Evolutionary conservation across 2,888 invertebrate genomes (phyloP).

Genomic region (Mythimna pallens): DNA sequence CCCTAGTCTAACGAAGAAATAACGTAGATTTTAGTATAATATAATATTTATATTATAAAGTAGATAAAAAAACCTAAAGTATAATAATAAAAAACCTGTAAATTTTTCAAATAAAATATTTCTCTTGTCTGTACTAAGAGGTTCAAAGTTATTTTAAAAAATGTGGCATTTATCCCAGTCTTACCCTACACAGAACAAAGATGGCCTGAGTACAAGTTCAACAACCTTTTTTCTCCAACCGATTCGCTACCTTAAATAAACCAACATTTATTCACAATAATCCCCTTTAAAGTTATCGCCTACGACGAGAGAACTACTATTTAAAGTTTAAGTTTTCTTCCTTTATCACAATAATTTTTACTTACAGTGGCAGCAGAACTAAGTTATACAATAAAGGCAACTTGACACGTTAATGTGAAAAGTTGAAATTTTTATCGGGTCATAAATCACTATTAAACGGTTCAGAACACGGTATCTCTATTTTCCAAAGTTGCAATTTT

Average conservation of each 20-base stretch:
- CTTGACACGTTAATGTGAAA: conserved; percentile 61
- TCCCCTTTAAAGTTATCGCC: conserved; percentile 24
- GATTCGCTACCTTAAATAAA: conserved; percentile 21
- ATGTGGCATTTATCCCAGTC: too few species aligned
- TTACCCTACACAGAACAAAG: too few species aligned
- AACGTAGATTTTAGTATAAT: too few species aligned
- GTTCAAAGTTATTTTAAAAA: too few species aligned
- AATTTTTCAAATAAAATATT: too few species aligned
- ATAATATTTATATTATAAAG: too few species aligned
- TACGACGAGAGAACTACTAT: conserved; percentile 34
- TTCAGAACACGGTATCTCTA: conserved; percentile 65
- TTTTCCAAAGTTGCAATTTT: conserved; percentile 70
- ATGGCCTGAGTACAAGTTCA: background rate
- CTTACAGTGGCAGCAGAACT: conserved; percentile 42
- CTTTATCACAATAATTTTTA: conserved; percentile 59
- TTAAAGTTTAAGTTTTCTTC: conserved; percentile 32
- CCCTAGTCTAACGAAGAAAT: too few species aligned
- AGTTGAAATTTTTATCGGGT: conserved; percentile 65
- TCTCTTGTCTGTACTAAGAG: too few species aligned
- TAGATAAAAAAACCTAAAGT: too few species aligned
- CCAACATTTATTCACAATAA: conserved; percentile 29
- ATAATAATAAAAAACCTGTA: too few species aligned
- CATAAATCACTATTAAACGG: conserved; percentile 67
- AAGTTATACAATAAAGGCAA: conserved; percentile 63
- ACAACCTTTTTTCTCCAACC: background rate